Evolutionary conservation across 1,140 invertebrate species (phyloP), one percentile per base, ranked within the genome.

Genomic region (Stenopsyche tienmushanensis): DNA sequence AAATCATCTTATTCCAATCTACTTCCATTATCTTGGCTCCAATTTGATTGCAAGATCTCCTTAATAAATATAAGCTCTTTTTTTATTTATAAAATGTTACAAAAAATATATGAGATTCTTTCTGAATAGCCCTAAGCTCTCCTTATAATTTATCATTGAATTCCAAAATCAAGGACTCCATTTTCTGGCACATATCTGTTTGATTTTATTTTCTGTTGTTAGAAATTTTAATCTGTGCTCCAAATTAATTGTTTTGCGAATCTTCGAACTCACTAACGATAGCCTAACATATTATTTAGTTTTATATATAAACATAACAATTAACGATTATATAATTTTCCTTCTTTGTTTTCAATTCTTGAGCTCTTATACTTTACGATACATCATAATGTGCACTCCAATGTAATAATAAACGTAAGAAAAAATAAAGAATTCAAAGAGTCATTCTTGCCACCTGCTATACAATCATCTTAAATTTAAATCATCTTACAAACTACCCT

Each of bases 31-130:
- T n/a, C n/a, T n/a, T n/a, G n/a, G n/a, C n/a, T n/a, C n/a, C n/a
- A n/a, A n/a, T n/a, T n/a, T n/a, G n/a, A n/a, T n/a, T n/a, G n/a
- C n/a, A n/a, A n/a, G n/a, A n/a, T n/a, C n/a, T n/a, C n/a, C n/a
- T n/a, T n/a, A n/a, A n/a, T n/a, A n/a, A 34, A 34, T 34, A 13
- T 47, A 20, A 5, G 44, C 44, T 8, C 17, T 47, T 47, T 47
- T 47, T 47, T 47, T 47, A 47, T 47, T 47, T 47, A 7, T 47
- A 5, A 47, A 47, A 47, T 47, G 17, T 15, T 5, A 47, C 10
- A 8, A 20, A 47, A 47, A 9, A 34, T 34, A 7, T 7, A 7
- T 34, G 13, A 5, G 5, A 7, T 7, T 34, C 13, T 34, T 34
- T 34, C 13, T 13, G 13, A 34, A 34, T 7, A 7, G 29, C 13